A percentile compares a stretch with the other conserved stretches of the same genome.
These are phyloP conservation scores for Adineta ricciae DNA, from an alignment of 2,888 invertebrate genomes.

Conservation along the genomic window DNA sequence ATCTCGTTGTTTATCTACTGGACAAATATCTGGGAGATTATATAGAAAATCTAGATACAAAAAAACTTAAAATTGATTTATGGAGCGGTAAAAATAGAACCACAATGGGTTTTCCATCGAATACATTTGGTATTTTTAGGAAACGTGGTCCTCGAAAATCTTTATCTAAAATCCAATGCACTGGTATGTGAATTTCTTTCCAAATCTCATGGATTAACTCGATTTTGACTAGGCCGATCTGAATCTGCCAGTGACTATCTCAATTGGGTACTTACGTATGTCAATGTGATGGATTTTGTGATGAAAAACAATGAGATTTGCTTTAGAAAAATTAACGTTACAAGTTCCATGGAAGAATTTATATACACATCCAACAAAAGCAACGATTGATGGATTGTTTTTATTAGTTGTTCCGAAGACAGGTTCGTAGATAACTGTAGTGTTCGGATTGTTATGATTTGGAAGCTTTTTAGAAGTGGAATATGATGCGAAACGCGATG, in stretches of 20 bases:
- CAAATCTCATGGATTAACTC: background rate
- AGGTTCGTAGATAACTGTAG: conserved; percentile 36
- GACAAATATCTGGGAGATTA: conserved; percentile 31
- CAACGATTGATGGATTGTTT: conserved; percentile 76
- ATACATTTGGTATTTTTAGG: background rate
- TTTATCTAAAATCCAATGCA: conserved; percentile 30
- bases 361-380: conserved; percentile 82
- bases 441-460: no score
- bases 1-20: conserved; percentile 24
- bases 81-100: conserved; percentile 35
- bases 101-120: background rate
- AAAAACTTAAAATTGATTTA: conserved; percentile 32
- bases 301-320: background rate
- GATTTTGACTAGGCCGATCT: background rate
- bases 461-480: conserved; percentile 56
- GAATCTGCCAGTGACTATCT: background rate
- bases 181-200: background rate
- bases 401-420: conserved; percentile 71
- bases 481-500: conserved; percentile 77
- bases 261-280: background rate
- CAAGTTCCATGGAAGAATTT: conserved; percentile 98
- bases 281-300: background rate
- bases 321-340: conserved; percentile 65
- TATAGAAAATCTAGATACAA: conserved; percentile 31
- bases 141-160: conserved; percentile 28